Percentiles rank a stretch among this genome's conserved stretches.
These are phyloP conservation scores for Microchrysa polita DNA, from an alignment of 2,888 invertebrate species.

Conservation along the genomic window DNA sequence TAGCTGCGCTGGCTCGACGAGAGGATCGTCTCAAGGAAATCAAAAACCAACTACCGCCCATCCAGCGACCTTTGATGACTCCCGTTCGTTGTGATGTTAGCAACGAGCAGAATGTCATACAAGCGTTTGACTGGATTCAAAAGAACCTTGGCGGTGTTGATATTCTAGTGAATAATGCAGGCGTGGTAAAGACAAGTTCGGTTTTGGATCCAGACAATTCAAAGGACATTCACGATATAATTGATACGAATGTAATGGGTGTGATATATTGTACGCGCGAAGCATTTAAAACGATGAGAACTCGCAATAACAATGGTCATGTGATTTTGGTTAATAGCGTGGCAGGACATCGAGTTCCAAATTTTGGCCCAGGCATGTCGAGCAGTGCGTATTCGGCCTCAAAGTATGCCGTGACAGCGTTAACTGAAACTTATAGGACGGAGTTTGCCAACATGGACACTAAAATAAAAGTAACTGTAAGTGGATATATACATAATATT, in stretches of 20 bases:
- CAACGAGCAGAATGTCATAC: constrained; percentile 66
- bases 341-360: constrained; percentile 54
- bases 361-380: constrained; percentile 49
- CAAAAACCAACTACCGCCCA: constrained; percentile 52
- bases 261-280: constrained; percentile 63
- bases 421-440: constrained; percentile 56
- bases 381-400: constrained; percentile 56
- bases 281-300: constrained; percentile 66
- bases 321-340: constrained; percentile 64
- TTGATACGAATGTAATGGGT: constrained; percentile 65
- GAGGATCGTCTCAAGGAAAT: constrained; percentile 63
- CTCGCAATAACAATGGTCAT: constrained; percentile 61
- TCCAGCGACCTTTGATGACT: constrained; percentile 52
- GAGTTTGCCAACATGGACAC: constrained; percentile 55
- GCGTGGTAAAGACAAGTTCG: constrained; percentile 55
- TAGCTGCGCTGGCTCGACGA: constrained; percentile 68
- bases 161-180: constrained; percentile 70
- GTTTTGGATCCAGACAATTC: constrained; percentile 51
- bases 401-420: constrained; percentile 56
- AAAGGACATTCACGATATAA: constrained; percentile 57
- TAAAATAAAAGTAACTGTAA: constrained; percentile 55
- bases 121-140: constrained; percentile 66
- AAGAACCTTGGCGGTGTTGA: constrained; percentile 66
- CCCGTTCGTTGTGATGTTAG: constrained; percentile 64
- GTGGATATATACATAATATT: too few species aligned